These are phyloP conservation scores for Lissocephala sabroskyi DNA, from an alignment of 2,888 invertebrate species.

Conservation along the genomic window DNA sequence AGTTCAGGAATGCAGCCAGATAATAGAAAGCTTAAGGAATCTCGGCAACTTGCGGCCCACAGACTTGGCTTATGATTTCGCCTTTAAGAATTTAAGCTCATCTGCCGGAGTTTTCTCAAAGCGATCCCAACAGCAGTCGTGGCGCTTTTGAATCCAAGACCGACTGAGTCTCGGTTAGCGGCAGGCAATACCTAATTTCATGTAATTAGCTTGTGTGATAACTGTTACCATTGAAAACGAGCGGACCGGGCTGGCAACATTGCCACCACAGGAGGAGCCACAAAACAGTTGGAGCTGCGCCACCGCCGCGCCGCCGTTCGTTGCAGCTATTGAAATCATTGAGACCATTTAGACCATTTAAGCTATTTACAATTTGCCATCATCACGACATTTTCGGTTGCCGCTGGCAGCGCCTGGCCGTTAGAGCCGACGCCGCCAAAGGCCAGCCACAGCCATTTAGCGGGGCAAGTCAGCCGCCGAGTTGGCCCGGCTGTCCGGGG, in stretches of 20 bases:
- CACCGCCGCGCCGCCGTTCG: background rate
- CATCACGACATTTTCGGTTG: conserved; percentile 71
- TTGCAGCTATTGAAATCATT: conserved; percentile 58
- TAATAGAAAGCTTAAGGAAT: too few species aligned
- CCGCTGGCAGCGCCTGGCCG: conserved; percentile 53
- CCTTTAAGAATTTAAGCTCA: too few species aligned
- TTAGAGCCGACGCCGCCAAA: background rate
- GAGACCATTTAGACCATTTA: conserved; percentile 69
- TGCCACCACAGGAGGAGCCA: conserved; percentile 1
- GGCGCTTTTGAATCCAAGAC: too few species aligned
- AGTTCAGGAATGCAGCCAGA: too few species aligned
- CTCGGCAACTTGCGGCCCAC: too few species aligned
- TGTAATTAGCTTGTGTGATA: conserved; percentile 72
- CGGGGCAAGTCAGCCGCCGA: background rate
- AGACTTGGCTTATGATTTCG: too few species aligned
- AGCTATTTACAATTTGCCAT: conserved; percentile 73
- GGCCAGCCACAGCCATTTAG: too few species aligned
- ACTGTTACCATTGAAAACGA: conserved; percentile 69
- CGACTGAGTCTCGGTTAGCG: too few species aligned
- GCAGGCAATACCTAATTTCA: conserved; percentile 67
- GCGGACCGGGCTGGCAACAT: conserved; percentile 15
- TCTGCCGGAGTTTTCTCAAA: too few species aligned
- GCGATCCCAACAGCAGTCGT: too few species aligned
- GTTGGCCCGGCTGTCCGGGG: background rate
- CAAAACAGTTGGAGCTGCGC: background rate